A percentile compares a stretch with the other conserved stretches of the same genome.
These are phyloP conservation scores for Carterocephalus palaemon DNA, from an alignment of 2,888 invertebrate genomes.

Conservation along the genomic window DNA sequence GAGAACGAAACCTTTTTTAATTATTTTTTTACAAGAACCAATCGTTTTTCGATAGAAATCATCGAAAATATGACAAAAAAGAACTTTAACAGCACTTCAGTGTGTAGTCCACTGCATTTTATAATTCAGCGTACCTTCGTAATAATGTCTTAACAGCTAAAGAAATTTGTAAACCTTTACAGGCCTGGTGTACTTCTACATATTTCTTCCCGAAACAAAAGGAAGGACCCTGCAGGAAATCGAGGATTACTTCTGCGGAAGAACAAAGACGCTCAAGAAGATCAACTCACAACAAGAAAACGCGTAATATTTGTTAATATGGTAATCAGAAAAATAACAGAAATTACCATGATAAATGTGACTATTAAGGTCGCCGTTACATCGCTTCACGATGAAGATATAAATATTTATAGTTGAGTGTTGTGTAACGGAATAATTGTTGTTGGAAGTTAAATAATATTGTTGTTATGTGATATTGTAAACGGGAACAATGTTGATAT, in stretches of 20 bases:
- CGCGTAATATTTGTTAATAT: slow-evolving; percentile 23
- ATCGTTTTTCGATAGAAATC: too few species aligned
- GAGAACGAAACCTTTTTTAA: not conserved
- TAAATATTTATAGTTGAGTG: too few species aligned
- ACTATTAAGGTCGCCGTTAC: too few species aligned
- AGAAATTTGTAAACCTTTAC: too few species aligned
- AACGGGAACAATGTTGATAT: slow-evolving; percentile 24
- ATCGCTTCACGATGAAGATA: too few species aligned
- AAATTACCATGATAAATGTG: not conserved
- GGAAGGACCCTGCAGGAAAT: slow-evolving; percentile 83
- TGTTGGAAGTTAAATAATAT: slow-evolving; percentile 7
- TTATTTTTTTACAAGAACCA: too few species aligned
- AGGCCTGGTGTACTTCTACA: slow-evolving; percentile 81
- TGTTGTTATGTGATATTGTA: slow-evolving; percentile 23
- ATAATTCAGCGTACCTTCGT: too few species aligned
- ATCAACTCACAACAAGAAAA: slow-evolving; percentile 41
- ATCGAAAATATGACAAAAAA: too few species aligned
- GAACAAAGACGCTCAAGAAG: slow-evolving; percentile 73
- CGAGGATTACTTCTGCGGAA: slow-evolving; percentile 84
- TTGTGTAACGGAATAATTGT: slow-evolving; percentile 4
- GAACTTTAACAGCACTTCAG: too few species aligned
- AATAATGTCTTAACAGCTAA: too few species aligned
- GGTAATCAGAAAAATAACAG: not conserved
- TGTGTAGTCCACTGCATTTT: too few species aligned
- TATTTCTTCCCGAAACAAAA: slow-evolving; percentile 83